phyloP scores from a whole-genome alignment of 2,888 invertebrate species.

The Synergus gifuensis region DNA sequence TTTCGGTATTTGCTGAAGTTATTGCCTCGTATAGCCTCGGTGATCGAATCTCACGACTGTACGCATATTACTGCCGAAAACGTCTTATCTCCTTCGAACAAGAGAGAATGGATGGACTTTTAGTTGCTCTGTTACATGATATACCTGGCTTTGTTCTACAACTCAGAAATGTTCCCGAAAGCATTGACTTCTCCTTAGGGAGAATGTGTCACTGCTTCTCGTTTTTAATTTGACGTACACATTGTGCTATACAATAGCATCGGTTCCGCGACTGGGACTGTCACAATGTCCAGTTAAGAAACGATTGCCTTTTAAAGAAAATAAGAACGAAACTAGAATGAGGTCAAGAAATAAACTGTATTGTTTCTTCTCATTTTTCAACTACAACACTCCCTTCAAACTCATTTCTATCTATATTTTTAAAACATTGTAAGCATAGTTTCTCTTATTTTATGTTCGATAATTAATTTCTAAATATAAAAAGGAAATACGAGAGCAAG shows the following conservation, averaged over 20 bases:
- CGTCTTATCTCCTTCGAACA: constrained; percentile 11
- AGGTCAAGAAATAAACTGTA: neutral
- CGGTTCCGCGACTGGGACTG: constrained; percentile 4
- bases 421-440: neutral
- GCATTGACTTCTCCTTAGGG: constrained; percentile 40
- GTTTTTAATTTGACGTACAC: constrained; percentile 54
- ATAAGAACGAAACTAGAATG: neutral
- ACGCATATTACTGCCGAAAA: neutral
- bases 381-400: neutral
- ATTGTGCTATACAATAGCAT: constrained; percentile 36
- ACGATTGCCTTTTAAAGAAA: constrained; percentile 15
- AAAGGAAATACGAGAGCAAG: no score
- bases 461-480: no score
- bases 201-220: constrained; percentile 51
- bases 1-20: neutral
- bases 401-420: neutral
- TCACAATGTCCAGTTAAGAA: constrained; percentile 25
- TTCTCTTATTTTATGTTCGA: no score
- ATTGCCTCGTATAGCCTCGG: neutral
- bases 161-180: constrained; percentile 35
- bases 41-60: constrained; percentile 24
- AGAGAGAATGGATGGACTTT: constrained; percentile 23
- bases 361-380: neutral
- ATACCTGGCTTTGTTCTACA: constrained; percentile 15
- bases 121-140: constrained; percentile 14